These are phyloP conservation scores for Venustaconcha ellipsiformis DNA, from an alignment of 1,140 invertebrate species.

Conservation along the genomic window DNA sequence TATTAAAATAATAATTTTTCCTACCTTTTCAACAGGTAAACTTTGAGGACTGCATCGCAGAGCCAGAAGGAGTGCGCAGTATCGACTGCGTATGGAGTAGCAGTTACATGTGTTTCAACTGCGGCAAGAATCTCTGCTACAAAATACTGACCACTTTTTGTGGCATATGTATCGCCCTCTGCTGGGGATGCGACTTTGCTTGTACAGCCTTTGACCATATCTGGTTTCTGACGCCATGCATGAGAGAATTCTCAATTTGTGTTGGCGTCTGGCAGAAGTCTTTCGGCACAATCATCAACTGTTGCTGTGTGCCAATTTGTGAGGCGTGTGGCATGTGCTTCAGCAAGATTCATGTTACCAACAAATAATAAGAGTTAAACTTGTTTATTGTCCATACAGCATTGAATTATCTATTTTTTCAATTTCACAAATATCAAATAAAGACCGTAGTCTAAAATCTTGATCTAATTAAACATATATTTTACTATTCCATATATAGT, in stretches of 20 bases:
- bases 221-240: slow-evolving; percentile 66
- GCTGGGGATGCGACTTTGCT: slow-evolving; percentile 79
- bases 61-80: slow-evolving; percentile 80
- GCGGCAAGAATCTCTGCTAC: slow-evolving; percentile 80
- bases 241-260: slow-evolving; percentile 71
- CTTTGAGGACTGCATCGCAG: slow-evolving; percentile 84
- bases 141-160: slow-evolving; percentile 78
- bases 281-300: background rate
- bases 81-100: slow-evolving; percentile 82
- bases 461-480: too few species aligned
- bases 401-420: too few species aligned
- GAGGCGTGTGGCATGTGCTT: slow-evolving; percentile 8
- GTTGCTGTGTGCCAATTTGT: slow-evolving; percentile 13
- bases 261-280: slow-evolving; percentile 58
- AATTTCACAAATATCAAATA: too few species aligned
- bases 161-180: slow-evolving; percentile 77
- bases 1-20: too few species aligned
- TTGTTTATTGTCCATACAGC: too few species aligned
- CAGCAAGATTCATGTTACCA: too few species aligned
- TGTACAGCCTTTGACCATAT: slow-evolving; percentile 76
- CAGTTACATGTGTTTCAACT: slow-evolving; percentile 78
- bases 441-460: too few species aligned
- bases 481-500: too few species aligned
- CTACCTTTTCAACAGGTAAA: slow-evolving; percentile 36
- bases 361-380: too few species aligned